Evolutionary conservation across 2,797 vertebrate genomes (phyloP).

Genomic region (Myotis myotis): DNA sequence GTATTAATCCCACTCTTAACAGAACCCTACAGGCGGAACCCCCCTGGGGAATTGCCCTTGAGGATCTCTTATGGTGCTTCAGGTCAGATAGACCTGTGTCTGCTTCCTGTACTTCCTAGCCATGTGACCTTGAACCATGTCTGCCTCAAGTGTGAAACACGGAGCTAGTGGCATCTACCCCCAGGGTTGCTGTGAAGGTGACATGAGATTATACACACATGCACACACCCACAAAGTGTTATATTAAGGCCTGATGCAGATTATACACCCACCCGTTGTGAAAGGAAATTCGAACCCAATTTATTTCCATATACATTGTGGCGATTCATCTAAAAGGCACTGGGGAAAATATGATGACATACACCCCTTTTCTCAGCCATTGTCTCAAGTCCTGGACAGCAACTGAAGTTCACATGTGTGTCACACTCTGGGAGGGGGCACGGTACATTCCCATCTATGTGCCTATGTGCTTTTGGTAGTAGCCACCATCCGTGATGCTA

Average conservation of each 20-base stretch:
- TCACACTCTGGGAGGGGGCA: neutral
- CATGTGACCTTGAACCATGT: neutral
- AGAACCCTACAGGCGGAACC: neutral
- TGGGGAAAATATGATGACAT: slow-evolving; percentile 1
- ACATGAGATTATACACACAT: neutral
- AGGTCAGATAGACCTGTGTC: neutral
- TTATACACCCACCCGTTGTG: neutral
- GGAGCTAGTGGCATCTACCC: neutral
- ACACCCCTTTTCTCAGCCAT: neutral
- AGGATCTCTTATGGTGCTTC: neutral
- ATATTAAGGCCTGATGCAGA: neutral
- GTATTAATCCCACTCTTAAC: neutral
- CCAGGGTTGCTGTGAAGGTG: neutral
- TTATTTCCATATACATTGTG: neutral
- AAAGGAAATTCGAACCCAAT: slow-evolving; percentile 12
- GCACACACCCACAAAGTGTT: neutral
- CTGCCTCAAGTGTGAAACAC: neutral
- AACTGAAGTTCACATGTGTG: neutral
- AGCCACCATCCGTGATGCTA: neutral
- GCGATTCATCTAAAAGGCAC: slow-evolving; percentile 55
- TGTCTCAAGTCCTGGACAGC: slow-evolving; percentile 45
- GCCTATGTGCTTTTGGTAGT: neutral
- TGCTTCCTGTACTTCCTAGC: neutral
- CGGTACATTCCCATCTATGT: neutral
- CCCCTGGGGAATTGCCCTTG: neutral